Conservation (phyloP, 2,888 invertebrate genomes). For the Dicranocentrus wangi region DNA sequence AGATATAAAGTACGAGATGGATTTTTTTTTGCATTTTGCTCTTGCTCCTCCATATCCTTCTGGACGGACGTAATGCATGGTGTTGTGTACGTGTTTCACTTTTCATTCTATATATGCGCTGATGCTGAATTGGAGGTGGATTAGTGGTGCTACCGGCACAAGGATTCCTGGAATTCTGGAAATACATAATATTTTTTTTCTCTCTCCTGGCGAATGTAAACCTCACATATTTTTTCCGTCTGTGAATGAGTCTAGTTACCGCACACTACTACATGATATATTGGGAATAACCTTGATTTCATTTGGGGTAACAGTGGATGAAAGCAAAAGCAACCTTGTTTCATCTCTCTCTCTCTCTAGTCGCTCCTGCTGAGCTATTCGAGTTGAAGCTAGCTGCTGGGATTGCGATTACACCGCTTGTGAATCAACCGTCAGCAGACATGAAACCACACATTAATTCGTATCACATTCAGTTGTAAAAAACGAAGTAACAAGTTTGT, state of each 20-base stretch:
- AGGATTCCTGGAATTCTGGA: slow-evolving; percentile 35
- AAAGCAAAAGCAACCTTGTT: too few relatives aligned
- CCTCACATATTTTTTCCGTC: too few relatives aligned
- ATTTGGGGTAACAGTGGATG: slow-evolving; percentile 11
- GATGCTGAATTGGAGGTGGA: background rate
- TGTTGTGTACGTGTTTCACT: slow-evolving; percentile 10
- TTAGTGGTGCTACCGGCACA: background rate
- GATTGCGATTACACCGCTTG: too few relatives aligned
- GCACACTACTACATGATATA: background rate
- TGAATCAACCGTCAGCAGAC: slow-evolving; percentile 26
- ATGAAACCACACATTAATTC: slow-evolving; percentile 63
- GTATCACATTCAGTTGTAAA: slow-evolving; percentile 66
- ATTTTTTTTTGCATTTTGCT: slow-evolving; percentile 7
- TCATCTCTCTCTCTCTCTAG: too few relatives aligned
- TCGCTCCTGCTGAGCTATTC: too few relatives aligned
- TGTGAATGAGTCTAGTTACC: too few relatives aligned
- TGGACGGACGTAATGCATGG: background rate
- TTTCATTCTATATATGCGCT: background rate
- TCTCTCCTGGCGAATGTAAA: background rate
- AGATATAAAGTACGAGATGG: slow-evolving; percentile 29
- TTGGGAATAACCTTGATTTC: slow-evolving; percentile 54
- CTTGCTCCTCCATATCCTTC: background rate
- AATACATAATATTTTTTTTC: slow-evolving; percentile 16
- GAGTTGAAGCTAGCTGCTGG: too few relatives aligned
- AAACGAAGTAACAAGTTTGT: slow-evolving; percentile 65